Evolutionary conservation across 2,888 invertebrate genomes (phyloP), one percentile per base, ranked within the genome.

Genomic region (Allolobophora icterica): DNA sequence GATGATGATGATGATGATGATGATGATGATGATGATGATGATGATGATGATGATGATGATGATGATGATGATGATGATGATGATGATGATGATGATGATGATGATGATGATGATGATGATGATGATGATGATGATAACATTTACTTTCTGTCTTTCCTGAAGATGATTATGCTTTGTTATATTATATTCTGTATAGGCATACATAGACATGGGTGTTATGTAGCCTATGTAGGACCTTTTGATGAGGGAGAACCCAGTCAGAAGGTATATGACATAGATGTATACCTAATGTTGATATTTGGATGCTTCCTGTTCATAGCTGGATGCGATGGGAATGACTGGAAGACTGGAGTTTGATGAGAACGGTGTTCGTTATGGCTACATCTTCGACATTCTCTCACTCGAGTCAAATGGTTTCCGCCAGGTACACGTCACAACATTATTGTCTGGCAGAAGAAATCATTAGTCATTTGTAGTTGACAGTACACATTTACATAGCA

Each of bases 291-390:
- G 3, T 38, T 38, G 38, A 38, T 38, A 38, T 38, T 38, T 38
- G 38, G 38, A 52, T 52, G 24, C n/a, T n/a, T 30, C 6, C 8
- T 30, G 71, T 71, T 71, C 8, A 8, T 71, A 92, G 92, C 87
- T 92, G 34, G 89, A 91, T 71, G 92, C 90, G 34, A 45, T 71
- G 24, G 92, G 92, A n/a, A 92, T 91, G 35, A 92, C 92, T 34
- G 92, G 92, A 33, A n/a, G 90, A n/a, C 91, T 92, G 83, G 52
- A 90, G 5, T 92, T 92, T 90, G 52, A 90, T 21, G 38, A 84
- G 34, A 91, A 91, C 40, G 92, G 92, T 71, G 89, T 45, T 13
- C 90, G 92, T 17, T 30, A 91, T 33, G 92, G 92, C 30, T 92
- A 91, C 89, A 90, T 90, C n/a, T 90, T 92, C 58, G 84, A 92